Evolutionary conservation across 2,113 vertebrate species (phyloP).

Genomic region (Gnathochromis pfefferi): DNA sequence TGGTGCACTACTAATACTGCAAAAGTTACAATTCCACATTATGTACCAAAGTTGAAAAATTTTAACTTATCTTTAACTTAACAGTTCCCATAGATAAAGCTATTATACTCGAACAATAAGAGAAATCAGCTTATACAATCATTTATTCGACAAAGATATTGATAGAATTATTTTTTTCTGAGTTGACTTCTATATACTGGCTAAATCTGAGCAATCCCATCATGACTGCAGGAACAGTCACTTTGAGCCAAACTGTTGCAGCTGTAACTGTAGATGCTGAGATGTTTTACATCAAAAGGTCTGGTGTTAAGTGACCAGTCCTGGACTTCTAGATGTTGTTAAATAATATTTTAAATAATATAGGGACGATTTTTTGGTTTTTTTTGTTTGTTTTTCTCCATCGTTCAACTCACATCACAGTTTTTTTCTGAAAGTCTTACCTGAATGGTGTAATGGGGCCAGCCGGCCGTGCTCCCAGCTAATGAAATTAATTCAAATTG

Average conservation of each 20-base stretch:
- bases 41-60: fast-evolving
- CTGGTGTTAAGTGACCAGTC: background rate
- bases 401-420: background rate
- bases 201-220: background rate
- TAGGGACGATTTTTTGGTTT: fast-evolving
- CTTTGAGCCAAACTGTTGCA: background rate
- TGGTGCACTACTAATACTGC: background rate
- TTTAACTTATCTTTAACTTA: background rate
- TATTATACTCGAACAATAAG: background rate
- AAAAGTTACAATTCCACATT: background rate
- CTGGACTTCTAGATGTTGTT: background rate
- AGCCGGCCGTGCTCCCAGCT: background rate
- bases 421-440: background rate
- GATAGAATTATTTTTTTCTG: background rate
- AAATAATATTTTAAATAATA: background rate
- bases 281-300: background rate
- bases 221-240: background rate
- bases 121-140: background rate
- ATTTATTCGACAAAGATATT: background rate
- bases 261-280: background rate
- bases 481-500: background rate
- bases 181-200: background rate
- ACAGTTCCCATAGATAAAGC: background rate
- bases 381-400: background rate
- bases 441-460: background rate